Conservation (phyloP, 1,140 invertebrate genomes). For the Tetramorium alpestre region DNA sequence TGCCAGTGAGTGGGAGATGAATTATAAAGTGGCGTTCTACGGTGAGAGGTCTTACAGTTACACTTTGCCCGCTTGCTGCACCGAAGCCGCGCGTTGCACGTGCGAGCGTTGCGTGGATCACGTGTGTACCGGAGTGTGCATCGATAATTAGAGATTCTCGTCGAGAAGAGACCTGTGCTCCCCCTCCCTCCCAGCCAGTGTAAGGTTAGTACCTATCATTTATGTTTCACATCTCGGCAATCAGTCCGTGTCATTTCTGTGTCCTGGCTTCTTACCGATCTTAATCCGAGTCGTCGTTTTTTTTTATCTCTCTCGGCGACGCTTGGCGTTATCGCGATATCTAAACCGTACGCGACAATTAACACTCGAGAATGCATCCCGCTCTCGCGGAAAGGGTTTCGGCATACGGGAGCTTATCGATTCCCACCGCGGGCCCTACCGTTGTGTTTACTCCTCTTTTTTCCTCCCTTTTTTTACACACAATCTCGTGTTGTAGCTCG, state of each 20-base stretch:
- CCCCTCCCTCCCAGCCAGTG: neutral
- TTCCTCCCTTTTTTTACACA: neutral
- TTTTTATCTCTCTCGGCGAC: neutral
- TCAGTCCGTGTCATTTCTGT: neutral
- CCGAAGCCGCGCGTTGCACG: conserved; percentile 19
- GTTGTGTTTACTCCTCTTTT: neutral
- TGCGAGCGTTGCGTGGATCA: conserved; percentile 22
- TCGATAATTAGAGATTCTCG: conserved; percentile 5
- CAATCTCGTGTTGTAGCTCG: conserved; percentile 46
- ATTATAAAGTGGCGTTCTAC: conserved; percentile 82
- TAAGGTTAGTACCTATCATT: neutral
- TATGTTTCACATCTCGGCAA: neutral
- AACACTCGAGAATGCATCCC: neutral
- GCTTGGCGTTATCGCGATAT: neutral
- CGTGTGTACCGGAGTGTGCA: conserved; percentile 45
- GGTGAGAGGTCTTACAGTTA: conserved; percentile 83
- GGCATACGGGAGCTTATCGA: conserved; percentile 8
- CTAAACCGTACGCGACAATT: neutral
- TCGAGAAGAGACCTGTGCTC: neutral
- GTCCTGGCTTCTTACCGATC: neutral
- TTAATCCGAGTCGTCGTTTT: neutral
- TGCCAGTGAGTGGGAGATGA: conserved; percentile 80
- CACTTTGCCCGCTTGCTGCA: conserved; percentile 42
- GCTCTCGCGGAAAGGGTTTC: conserved; percentile 1
- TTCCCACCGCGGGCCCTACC: conserved; percentile 2